phyloP scores from a whole-genome alignment of 2,888 invertebrate species.

The Xestobium rufovillosum region DNA sequence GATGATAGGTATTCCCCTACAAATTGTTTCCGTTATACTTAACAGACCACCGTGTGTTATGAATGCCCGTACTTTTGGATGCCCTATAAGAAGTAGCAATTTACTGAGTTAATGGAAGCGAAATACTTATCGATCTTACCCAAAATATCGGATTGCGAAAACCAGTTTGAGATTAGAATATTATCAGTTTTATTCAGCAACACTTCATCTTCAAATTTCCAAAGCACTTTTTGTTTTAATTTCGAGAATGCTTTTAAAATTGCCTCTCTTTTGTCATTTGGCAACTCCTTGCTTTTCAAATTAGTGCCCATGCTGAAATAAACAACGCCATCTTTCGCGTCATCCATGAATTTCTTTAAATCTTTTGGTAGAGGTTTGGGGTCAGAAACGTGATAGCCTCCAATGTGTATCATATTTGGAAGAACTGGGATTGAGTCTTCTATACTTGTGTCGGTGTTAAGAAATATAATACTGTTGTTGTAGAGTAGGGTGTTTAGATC shows the following conservation, averaged over 20 bases:
- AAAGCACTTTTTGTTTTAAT: conserved; percentile 56
- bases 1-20: no score
- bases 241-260: conserved; percentile 51
- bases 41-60: no score
- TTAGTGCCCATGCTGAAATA: conserved; percentile 56
- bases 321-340: conserved; percentile 48
- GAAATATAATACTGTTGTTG: conserved; percentile 31
- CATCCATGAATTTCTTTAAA: conserved; percentile 47
- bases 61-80: no score
- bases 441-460: conserved; percentile 45
- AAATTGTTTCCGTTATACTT: no score
- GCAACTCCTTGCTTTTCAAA: conserved; percentile 49
- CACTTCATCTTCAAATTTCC: conserved; percentile 52
- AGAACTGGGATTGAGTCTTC: conserved; percentile 46
- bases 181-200: conserved; percentile 7
- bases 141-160: conserved; percentile 13
- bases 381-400: conserved; percentile 45
- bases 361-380: conserved; percentile 36
- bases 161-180: conserved; percentile 13
- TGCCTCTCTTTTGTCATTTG: conserved; percentile 44
- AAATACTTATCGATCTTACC: no score
- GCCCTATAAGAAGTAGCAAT: no score
- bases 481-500: conserved; percentile 26
- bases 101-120: no score
- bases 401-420: conserved; percentile 52